phyloP scores from a whole-genome alignment of 2,797 vertebrate species.

The Iguana delicatissima region DNA sequence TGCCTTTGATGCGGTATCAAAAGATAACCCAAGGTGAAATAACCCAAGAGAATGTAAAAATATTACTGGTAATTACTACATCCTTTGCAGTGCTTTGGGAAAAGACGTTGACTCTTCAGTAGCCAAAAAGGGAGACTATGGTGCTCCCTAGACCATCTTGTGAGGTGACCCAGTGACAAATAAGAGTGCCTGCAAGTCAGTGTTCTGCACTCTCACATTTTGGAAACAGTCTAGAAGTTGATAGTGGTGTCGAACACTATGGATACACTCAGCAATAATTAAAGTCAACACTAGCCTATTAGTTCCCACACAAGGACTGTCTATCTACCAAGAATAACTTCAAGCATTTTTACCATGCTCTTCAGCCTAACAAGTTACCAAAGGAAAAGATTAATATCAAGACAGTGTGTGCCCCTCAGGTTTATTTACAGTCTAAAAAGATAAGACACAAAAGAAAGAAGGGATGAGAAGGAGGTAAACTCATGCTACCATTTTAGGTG shows the following conservation, averaged over 20 bases:
- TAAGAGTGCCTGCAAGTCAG: neutral
- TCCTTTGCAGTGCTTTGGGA: neutral
- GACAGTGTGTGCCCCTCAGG: neutral
- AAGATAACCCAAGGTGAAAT: neutral
- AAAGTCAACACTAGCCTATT: too few relatives aligned
- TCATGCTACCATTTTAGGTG: too few relatives aligned
- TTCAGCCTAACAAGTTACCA: neutral
- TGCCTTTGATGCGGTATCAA: neutral
- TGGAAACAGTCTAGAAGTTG: neutral
- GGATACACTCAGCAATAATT: neutral
- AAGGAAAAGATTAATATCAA: neutral
- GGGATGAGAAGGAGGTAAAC: neutral
- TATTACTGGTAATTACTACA: neutral
- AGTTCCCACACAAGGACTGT: neutral
- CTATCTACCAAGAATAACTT: neutral
- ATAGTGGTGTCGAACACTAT: neutral
- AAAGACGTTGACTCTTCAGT: neutral
- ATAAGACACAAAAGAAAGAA: neutral
- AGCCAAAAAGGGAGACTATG: neutral
- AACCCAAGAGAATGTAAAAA: neutral
- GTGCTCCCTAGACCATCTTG: neutral
- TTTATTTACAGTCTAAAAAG: neutral
- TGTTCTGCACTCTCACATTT: neutral
- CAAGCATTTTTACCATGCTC: neutral
- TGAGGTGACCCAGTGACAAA: neutral